Evolutionary conservation across 2,797 vertebrate genomes (phyloP).

Genomic region (Sciurus carolinensis): DNA sequence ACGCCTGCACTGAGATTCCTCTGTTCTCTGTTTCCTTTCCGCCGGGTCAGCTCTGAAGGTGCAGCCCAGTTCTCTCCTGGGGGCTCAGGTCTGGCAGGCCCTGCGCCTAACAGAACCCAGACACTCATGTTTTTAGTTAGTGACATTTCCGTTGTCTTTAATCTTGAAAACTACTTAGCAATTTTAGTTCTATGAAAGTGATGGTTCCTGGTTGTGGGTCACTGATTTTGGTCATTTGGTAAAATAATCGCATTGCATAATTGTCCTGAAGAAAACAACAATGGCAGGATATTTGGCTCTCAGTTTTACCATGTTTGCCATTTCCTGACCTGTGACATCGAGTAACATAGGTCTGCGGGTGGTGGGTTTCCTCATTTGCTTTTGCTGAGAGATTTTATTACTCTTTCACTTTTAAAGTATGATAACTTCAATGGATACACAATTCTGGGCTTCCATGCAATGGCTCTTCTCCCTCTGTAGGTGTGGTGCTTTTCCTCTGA

Average conservation of each 20-base stretch:
- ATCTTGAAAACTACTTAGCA: not conserved
- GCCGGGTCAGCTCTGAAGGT: not conserved
- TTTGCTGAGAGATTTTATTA: not conserved
- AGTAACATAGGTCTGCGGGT: not conserved
- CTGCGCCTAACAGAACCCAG: not conserved
- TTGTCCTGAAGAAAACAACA: not conserved
- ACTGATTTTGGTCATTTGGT: not conserved
- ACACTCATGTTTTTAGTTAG: not conserved
- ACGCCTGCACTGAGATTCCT: not conserved
- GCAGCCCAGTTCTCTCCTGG: accelerated
- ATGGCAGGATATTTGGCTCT: not conserved
- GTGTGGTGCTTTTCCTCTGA: too few species aligned
- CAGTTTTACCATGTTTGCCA: not conserved
- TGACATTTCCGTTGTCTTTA: not conserved
- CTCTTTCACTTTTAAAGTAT: not conserved
- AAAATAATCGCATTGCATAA: not conserved
- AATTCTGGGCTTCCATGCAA: not conserved
- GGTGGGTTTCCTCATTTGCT: not conserved
- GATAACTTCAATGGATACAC: not conserved
- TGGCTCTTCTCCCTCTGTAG: not conserved
- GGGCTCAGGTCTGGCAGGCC: not conserved
- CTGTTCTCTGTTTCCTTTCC: not conserved
- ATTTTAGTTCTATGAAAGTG: not conserved
- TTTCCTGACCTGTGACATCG: not conserved
- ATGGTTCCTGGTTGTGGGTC: not conserved